These are phyloP conservation scores for Lycocerus yunnanus DNA, from an alignment of 2,888 invertebrate genomes.

Conservation along the genomic window DNA sequence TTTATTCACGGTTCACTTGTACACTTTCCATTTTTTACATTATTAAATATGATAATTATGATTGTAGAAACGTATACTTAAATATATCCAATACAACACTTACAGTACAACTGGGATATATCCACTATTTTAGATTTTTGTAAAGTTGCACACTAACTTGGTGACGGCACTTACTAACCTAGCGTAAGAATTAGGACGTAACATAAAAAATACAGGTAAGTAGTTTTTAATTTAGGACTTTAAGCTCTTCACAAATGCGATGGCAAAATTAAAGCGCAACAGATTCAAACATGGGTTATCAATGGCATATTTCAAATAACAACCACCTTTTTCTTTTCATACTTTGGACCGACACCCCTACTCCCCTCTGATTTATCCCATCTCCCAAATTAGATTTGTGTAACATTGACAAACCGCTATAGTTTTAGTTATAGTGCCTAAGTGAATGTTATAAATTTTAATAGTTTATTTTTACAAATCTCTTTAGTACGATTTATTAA, in stretches of 20 bases:
- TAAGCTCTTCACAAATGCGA: constrained; percentile 54
- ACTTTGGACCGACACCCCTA: background rate
- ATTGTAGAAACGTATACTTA: constrained; percentile 27
- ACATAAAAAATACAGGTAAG: constrained; percentile 27
- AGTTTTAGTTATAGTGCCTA: constrained; percentile 30
- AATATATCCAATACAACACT: constrained; percentile 45
- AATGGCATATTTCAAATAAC: constrained; percentile 52
- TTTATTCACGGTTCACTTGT: constrained; percentile 29
- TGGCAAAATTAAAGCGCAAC: constrained; percentile 47
- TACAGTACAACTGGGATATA: constrained; percentile 53
- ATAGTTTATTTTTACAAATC: constrained; percentile 30
- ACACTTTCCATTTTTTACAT: constrained; percentile 25
- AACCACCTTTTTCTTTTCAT: background rate
- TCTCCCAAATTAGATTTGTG: constrained; percentile 3
- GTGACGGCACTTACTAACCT: constrained; percentile 57
- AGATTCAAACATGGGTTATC: constrained; percentile 50
- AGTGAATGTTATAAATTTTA: constrained; percentile 29
- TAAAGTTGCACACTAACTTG: constrained; percentile 55
- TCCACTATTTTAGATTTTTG: constrained; percentile 50
- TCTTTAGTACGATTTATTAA: background rate
- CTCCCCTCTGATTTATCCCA: background rate
- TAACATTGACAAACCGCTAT: constrained; percentile 12
- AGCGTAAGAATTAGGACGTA: constrained; percentile 53
- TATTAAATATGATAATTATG: constrained; percentile 8
- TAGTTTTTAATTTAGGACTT: constrained; percentile 26